phyloP scores from a whole-genome alignment of 2,113 vertebrate genomes.

The Tachysurus vachellii region DNA sequence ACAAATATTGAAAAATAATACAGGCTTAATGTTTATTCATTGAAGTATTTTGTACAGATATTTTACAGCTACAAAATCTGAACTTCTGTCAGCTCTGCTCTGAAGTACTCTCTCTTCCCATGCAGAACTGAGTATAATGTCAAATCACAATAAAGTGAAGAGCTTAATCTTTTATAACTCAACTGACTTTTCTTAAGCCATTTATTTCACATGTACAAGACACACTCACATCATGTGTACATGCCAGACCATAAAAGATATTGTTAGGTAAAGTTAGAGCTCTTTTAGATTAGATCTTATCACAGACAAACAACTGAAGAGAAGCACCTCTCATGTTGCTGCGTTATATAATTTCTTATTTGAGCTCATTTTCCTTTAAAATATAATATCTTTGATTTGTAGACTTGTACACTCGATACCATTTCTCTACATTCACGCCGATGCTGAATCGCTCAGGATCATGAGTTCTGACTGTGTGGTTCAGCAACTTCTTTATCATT shows the following conservation, averaged over 20 bases:
- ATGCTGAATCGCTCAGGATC: conserved; percentile 13
- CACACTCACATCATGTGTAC: conserved; percentile 6
- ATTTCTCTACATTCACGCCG: background rate
- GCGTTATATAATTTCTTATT: conserved; percentile 10
- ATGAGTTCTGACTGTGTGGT: conserved; percentile 2
- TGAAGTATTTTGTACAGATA: conserved; percentile 5
- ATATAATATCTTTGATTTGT: background rate
- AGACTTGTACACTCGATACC: background rate
- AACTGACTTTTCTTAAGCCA: background rate
- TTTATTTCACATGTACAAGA: conserved; percentile 15
- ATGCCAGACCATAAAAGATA: background rate
- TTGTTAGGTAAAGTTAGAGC: background rate
- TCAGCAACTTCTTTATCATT: background rate
- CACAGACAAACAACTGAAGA: background rate
- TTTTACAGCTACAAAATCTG: background rate
- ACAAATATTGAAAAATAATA: background rate
- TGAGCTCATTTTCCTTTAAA: background rate
- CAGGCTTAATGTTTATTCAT: background rate
- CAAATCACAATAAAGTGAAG: background rate
- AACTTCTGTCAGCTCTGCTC: conserved; percentile 40
- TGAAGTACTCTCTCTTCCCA: conserved; percentile 51
- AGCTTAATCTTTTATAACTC: background rate
- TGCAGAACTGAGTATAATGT: conserved; percentile 8
- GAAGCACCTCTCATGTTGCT: conserved; percentile 27
- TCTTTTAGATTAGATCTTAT: background rate